Conservation (phyloP, 1,140 invertebrate species). For the Halotydeus destructor region DNA sequence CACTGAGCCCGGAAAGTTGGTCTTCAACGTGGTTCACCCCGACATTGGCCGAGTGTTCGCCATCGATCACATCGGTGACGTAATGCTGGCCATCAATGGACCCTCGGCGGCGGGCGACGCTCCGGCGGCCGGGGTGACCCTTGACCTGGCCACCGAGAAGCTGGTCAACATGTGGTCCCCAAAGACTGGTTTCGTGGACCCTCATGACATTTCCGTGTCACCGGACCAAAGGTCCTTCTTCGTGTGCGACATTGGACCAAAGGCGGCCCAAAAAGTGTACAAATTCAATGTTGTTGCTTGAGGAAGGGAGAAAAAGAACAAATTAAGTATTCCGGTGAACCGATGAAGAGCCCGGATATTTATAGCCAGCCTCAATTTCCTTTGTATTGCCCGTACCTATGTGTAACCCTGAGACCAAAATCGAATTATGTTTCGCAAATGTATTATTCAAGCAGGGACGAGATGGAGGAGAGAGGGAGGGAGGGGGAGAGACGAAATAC, state of each 20-base stretch:
- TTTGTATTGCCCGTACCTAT: no score
- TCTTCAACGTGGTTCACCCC: conserved; percentile 18
- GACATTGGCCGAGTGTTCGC: conserved; percentile 31
- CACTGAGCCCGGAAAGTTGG: conserved; percentile 25
- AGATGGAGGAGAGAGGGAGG: no score
- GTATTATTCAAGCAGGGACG: no score
- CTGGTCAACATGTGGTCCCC: conserved; percentile 16
- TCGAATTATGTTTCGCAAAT: no score
- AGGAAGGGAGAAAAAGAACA: no score
- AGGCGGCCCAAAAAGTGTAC: conserved; percentile 12
- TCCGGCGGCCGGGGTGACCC: conserved; percentile 15
- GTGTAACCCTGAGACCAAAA: no score
- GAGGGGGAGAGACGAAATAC: no score
- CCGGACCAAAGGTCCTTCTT: conserved; percentile 43
- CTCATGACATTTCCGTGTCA: conserved; percentile 50
- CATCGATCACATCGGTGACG: conserved; percentile 17
- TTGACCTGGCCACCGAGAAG: conserved; percentile 18
- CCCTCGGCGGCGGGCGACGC: conserved; percentile 6
- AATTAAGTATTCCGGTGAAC: no score
- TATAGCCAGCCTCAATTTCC: no score
- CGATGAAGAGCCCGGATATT: no score
- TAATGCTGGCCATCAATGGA: conserved; percentile 17
- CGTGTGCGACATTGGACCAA: conserved; percentile 42
- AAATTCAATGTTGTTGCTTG: no score
- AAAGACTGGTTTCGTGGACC: conserved; percentile 32